These are phyloP conservation scores for Drosophila punjabiensis DNA, from an alignment of 1,140 invertebrate genomes.

Conservation along the genomic window DNA sequence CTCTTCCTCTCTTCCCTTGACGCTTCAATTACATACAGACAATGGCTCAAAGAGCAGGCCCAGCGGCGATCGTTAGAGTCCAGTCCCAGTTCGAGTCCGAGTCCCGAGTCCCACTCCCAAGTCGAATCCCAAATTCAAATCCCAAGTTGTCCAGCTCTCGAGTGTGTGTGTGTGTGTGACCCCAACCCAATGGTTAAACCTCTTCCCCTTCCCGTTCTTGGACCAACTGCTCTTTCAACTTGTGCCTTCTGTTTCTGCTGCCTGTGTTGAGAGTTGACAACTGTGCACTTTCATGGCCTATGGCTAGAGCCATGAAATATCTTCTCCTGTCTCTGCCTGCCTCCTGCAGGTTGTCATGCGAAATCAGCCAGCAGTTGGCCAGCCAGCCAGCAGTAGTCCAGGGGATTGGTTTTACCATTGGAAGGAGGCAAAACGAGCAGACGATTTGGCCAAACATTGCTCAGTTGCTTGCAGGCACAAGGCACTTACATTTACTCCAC, in stretches of 20 bases:
- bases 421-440: slow-evolving; percentile 2
- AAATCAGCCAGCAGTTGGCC: slow-evolving; percentile 60
- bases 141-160: slow-evolving; percentile 26
- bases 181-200: not conserved
- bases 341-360: slow-evolving; percentile 74
- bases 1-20: slow-evolving; percentile 8
- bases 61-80: slow-evolving; percentile 69
- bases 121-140: slow-evolving; percentile 1
- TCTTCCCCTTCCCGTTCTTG: not conserved
- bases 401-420: not conserved
- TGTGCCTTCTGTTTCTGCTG: slow-evolving; percentile 40
- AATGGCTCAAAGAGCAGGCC: slow-evolving; percentile 20
- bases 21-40: slow-evolving; percentile 65
- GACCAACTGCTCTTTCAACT: slow-evolving; percentile 26
- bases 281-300: slow-evolving; percentile 76
- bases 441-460: slow-evolving; percentile 61
- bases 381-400: not conserved
- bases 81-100: slow-evolving; percentile 21
- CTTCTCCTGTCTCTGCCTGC: slow-evolving; percentile 37
- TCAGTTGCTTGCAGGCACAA: slow-evolving; percentile 37
- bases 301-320: slow-evolving; percentile 63
- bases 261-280: slow-evolving; percentile 68
- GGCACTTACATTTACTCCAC: slow-evolving; percentile 63
- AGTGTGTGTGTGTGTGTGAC: slow-evolving; percentile 16
- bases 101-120: slow-evolving; percentile 21